These are phyloP conservation scores for Salmo trutta DNA, from an alignment of 2,797 vertebrate genomes.

Conservation along the genomic window DNA sequence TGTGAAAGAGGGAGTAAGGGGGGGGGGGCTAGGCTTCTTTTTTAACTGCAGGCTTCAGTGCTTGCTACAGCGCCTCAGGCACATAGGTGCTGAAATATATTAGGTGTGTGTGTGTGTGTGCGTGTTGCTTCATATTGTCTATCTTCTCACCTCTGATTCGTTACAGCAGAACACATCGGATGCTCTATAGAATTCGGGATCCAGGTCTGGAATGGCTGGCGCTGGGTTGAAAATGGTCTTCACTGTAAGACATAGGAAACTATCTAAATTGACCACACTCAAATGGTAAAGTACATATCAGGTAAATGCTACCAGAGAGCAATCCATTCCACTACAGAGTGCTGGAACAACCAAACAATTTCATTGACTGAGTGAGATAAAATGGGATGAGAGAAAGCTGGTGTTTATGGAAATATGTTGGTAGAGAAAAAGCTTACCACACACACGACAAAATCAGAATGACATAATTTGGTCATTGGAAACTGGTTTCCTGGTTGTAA, in stretches of 20 bases:
- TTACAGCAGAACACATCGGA: slow-evolving; percentile 98
- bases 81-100: background rate
- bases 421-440: background rate
- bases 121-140: slow-evolving; percentile 15
- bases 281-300: background rate
- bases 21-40: background rate
- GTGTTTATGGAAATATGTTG: background rate
- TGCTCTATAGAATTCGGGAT: slow-evolving; percentile 83
- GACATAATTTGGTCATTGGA: background rate
- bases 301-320: background rate
- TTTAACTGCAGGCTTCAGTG: background rate
- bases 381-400: background rate
- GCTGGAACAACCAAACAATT: background rate
- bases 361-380: no score
- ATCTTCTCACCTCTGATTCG: slow-evolving; percentile 89
- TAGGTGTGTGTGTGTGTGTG: slow-evolving; percentile 15
- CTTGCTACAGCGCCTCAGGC: background rate
- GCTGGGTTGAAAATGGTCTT: slow-evolving; percentile 97
- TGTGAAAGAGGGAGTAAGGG: background rate
- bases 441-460: background rate
- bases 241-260: slow-evolving; percentile 71
- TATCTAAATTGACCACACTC: background rate
- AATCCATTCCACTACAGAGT: background rate
- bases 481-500: background rate
- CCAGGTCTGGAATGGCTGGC: slow-evolving; percentile 86